Base-by-base conservation (phyloP, 2,797 vertebrate genomes). In the Alca torda region DNA sequence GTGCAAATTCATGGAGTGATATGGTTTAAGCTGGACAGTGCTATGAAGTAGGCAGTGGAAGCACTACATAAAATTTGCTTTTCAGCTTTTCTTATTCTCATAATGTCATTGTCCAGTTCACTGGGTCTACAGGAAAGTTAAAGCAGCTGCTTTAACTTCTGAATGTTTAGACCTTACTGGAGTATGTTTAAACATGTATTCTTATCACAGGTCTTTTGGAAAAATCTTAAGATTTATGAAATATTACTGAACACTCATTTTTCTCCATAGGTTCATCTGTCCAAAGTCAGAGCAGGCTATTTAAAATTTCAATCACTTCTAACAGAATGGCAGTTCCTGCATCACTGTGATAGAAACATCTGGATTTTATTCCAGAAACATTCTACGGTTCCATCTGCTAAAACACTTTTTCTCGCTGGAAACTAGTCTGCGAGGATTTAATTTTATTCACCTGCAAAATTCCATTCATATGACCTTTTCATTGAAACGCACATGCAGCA, bases 331-430 rank as follows among this genome's bases (percentile, higher is more conserved):
- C 20, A 31, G 33, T 35, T 96, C 83, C 85, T 85, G 60, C 56
- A 72, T 23, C 50, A 41, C 57, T 67, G 45, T 21, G 56, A 75
- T n/a, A 30, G 39, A 76, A 85, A 93, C 96, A 97, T 95, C 96
- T 97, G 95, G 92, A 90, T 90, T 94, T 94, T 82, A 95, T 97
- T 91, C 57, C 65, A 87, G 77, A 81, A 80, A 76, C 50, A 59
- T 84, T 82, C 80, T 74, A 39, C 1, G 8, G 31, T 46, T 85
- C 48, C 14, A 45, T 69, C 87, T 85, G 87, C 76, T 93, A 46
- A 74, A 95, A 11, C 33, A 8, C 41, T 92, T 79, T 35, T 94
- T 84, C 77, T 89, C 0, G 0, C 20, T 18, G 17, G 54, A 96
- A 92, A 87, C 51, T 12, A 53, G 75, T 39, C 93, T 82, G 56